Evolutionary conservation across 2,888 invertebrate species (phyloP).

Genomic region (Polyommatus iphigenia): DNA sequence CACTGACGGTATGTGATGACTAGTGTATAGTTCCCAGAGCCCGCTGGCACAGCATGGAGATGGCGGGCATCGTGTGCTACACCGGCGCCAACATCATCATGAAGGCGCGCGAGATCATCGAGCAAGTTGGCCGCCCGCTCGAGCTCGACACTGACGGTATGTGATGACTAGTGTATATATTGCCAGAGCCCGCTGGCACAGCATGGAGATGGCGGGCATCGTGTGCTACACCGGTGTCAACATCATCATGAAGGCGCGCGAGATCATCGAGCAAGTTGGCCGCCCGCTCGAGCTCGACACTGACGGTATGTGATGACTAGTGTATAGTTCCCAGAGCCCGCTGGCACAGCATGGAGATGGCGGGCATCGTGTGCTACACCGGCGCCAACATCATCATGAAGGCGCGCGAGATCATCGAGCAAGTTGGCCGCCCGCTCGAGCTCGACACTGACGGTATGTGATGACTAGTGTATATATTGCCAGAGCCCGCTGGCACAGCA

Average conservation of each 20-base stretch:
- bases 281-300: slow-evolving; percentile 93
- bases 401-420: too few species aligned
- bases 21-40: slow-evolving; percentile 78
- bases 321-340: too few species aligned
- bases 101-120: slow-evolving; percentile 96
- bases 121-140: slow-evolving; percentile 92
- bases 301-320: too few species aligned
- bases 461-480: too few species aligned
- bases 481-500: slow-evolving; percentile 82
- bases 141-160: slow-evolving; percentile 85
- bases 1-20: background rate
- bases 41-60: slow-evolving; percentile 99
- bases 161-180: slow-evolving; percentile 28
- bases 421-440: too few species aligned
- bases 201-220: slow-evolving; percentile 99
- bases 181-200: slow-evolving; percentile 95
- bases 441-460: too few species aligned
- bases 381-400: too few species aligned
- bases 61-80: slow-evolving; percentile 99
- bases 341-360: too few species aligned
- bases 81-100: slow-evolving; percentile 99
- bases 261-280: slow-evolving; percentile 96
- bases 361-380: too few species aligned
- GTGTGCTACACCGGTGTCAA: slow-evolving; percentile 98
- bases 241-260: slow-evolving; percentile 96